These are phyloP conservation scores for Probosciger aterrimus DNA, from an alignment of 2,113 vertebrate genomes.

Conservation along the genomic window DNA sequence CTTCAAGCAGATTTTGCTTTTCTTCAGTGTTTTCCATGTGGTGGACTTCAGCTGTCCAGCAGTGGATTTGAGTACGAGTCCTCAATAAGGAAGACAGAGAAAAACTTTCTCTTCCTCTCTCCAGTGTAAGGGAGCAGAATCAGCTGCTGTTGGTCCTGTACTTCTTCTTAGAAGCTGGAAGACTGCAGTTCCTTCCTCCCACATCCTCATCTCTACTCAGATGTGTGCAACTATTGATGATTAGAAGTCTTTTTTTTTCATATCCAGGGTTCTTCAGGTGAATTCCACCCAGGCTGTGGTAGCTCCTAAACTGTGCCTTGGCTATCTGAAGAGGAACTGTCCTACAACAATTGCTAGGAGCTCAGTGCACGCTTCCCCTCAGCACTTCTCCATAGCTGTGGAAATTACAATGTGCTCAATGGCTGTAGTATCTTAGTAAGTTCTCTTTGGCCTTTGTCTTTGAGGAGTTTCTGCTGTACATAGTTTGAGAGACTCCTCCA, in stretches of 20 bases:
- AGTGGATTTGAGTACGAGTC: background rate
- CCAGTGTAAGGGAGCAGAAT: background rate
- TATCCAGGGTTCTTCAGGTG: conserved; percentile 46
- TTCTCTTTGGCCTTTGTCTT: background rate
- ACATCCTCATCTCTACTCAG: conserved; percentile 37
- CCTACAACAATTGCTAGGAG: conserved; percentile 22
- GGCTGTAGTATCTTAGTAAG: background rate
- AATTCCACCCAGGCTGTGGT: conserved; percentile 46
- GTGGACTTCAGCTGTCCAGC: background rate
- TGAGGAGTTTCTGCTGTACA: background rate
- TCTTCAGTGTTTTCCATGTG: background rate
- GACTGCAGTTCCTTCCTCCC: conserved; percentile 4
- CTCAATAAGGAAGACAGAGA: background rate
- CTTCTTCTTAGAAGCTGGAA: conserved; percentile 52
- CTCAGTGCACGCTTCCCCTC: conserved; percentile 28
- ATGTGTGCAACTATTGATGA: background rate
- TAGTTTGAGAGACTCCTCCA: background rate
- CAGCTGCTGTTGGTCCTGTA: background rate
- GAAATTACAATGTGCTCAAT: background rate
- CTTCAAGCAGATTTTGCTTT: background rate
- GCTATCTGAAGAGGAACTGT: conserved; percentile 26
- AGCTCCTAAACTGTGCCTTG: background rate
- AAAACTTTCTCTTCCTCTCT: background rate
- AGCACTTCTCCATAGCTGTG: conserved; percentile 51
- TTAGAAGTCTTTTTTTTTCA: background rate